Evolutionary conservation across 2,888 invertebrate genomes (phyloP).

Genomic region (Dilophus febrilis): DNA sequence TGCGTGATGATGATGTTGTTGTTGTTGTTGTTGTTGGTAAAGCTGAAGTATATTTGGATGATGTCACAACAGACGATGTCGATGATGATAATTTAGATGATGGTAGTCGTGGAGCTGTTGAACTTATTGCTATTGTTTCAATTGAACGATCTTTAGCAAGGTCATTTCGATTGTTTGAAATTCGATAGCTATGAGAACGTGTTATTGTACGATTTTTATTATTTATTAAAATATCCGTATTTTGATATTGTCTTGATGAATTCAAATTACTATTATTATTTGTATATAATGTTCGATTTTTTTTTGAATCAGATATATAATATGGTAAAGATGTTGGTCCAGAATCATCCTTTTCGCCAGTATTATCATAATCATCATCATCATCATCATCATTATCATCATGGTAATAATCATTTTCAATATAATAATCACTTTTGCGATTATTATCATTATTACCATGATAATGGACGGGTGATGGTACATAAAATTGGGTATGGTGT

Average conservation of each 20-base stretch:
- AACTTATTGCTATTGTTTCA: neutral
- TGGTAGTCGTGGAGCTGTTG: neutral
- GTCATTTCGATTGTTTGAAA: conserved; percentile 1
- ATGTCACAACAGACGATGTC: neutral
- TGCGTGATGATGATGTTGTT: neutral
- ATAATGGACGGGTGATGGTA: conserved; percentile 37
- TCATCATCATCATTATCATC: no score
- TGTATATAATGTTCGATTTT: neutral
- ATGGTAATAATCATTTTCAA: neutral
- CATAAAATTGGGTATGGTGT: conserved; percentile 48
- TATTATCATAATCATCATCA: no score
- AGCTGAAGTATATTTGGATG: neutral
- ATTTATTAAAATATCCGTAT: neutral
- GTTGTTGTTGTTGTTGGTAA: neutral
- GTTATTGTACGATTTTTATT: neutral
- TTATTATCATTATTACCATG: conserved; percentile 1
- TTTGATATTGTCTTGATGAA: neutral
- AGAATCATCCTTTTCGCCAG: conserved; percentile 4
- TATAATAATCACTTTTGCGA: neutral
- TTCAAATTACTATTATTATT: conserved; percentile 1
- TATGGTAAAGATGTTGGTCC: conserved; percentile 9
- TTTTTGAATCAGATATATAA: neutral
- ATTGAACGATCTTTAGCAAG: conserved; percentile 1
- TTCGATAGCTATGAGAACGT: conserved; percentile 6
- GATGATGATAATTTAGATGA: neutral